phyloP scores from a whole-genome alignment of 2,797 vertebrate genomes.

The Anguilla anguilla region DNA sequence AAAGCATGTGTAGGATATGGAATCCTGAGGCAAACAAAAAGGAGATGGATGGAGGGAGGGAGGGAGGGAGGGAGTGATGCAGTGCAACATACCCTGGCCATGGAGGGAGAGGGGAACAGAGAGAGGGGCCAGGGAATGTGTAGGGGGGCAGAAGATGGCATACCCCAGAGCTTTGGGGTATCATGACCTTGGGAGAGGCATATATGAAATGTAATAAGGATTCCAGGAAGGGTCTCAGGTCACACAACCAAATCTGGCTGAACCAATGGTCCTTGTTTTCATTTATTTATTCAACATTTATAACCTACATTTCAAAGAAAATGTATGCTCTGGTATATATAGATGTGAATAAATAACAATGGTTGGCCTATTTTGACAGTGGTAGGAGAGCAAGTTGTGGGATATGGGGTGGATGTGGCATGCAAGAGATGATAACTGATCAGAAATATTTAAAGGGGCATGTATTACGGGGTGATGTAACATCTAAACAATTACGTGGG shows the following conservation, averaged over 20 bases:
- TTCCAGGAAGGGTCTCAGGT: background rate
- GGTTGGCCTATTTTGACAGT: background rate
- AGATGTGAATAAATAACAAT: background rate
- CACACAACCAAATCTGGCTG: background rate
- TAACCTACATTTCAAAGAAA: background rate
- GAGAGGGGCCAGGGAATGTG: slow-evolving; percentile 35
- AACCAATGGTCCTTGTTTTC: background rate
- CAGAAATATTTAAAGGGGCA: background rate
- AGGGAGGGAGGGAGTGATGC: background rate
- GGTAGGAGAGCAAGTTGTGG: background rate
- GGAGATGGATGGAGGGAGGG: background rate
- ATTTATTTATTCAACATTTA: background rate
- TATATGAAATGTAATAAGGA: background rate
- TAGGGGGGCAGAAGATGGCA: slow-evolving; percentile 28
- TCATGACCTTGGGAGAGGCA: background rate
- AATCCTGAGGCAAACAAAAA: background rate
- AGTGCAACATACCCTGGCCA: background rate
- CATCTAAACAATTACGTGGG: background rate
- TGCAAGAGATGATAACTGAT: background rate
- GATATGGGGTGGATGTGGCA: background rate
- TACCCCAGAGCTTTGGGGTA: background rate
- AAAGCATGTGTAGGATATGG: background rate
- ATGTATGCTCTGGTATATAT: background rate
- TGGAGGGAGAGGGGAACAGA: slow-evolving; percentile 47
- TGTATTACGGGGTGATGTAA: background rate